Percentiles rank a stretch among this genome's conserved stretches.
phyloP scores from a whole-genome alignment of 2,888 invertebrate genomes.

The Spisula subtruncata region DNA sequence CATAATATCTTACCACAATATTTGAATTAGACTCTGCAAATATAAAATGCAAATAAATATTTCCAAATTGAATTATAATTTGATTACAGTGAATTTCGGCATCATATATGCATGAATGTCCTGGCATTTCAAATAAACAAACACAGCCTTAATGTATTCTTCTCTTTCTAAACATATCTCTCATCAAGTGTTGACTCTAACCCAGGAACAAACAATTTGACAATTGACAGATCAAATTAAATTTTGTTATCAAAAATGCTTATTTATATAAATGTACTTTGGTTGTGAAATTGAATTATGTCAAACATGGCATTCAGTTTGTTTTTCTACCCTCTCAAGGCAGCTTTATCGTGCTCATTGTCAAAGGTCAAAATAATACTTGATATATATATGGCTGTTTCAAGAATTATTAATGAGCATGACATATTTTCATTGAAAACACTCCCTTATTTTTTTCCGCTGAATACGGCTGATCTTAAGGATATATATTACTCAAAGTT shows the following conservation, averaged over 20 bases:
- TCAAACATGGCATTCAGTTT: slow-evolving; percentile 3
- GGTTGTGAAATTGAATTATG: slow-evolving; percentile 19
- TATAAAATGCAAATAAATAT: slow-evolving; percentile 19
- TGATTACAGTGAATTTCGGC: slow-evolving; percentile 8
- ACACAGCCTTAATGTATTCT: not conserved
- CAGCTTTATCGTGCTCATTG: not conserved
- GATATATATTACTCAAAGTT: not conserved
- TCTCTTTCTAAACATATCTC: not conserved
- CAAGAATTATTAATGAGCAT: slow-evolving; percentile 11
- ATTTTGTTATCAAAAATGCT: slow-evolving; percentile 17
- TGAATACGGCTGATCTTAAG: not conserved
- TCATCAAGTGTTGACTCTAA: not conserved
- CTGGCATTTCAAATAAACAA: not conserved
- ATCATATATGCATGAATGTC: not conserved
- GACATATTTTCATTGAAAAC: not conserved
- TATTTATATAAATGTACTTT: no score
- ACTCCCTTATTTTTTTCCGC: not conserved
- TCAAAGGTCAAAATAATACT: not conserved
- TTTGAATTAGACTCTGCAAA: not conserved
- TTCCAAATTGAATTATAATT: not conserved
- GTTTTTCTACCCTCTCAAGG: not conserved
- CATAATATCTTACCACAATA: not conserved
- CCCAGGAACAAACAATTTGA: not conserved
- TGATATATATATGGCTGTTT: not conserved
- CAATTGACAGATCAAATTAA: slow-evolving; percentile 24